Evolutionary conservation across 2,888 invertebrate species (phyloP).

Genomic region (Aspidiotus rigidus): DNA sequence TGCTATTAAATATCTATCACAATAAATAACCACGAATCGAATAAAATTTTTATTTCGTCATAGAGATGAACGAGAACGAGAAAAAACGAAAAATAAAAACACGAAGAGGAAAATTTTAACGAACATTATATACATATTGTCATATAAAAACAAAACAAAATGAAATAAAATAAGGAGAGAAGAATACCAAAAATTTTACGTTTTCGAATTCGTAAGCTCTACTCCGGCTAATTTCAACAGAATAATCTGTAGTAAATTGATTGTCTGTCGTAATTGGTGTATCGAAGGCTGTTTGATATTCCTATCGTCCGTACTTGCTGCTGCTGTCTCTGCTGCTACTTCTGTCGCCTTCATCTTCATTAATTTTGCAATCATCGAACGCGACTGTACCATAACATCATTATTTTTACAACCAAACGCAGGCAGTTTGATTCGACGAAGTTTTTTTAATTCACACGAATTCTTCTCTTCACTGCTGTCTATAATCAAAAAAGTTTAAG

Average conservation of each 20-base stretch:
- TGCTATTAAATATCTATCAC: too few relatives aligned
- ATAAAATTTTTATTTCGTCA: too few relatives aligned
- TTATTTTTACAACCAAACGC: neutral
- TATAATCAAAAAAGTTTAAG: neutral
- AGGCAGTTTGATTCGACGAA: constrained; percentile 14
- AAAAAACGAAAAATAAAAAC: too few relatives aligned
- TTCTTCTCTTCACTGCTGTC: constrained; percentile 21
- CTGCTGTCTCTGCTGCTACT: neutral
- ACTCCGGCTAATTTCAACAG: constrained; percentile 29
- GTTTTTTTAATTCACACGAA: constrained; percentile 20
- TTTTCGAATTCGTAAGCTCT: constrained; percentile 23
- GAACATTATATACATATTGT: too few relatives aligned
- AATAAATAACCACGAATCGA: too few relatives aligned
- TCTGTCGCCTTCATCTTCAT: too few relatives aligned
- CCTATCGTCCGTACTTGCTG: constrained; percentile 15
- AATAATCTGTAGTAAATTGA: constrained; percentile 30
- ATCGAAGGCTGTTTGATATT: constrained; percentile 25
- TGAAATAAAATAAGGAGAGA: too few relatives aligned
- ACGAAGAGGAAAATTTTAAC: too few relatives aligned
- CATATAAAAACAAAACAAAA: too few relatives aligned
- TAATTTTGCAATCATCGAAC: neutral
- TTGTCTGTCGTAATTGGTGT: constrained; percentile 32
- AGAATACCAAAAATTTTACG: constrained; percentile 7
- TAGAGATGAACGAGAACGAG: too few relatives aligned
- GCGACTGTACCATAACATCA: neutral